Evolutionary conservation across 2,797 vertebrate species (phyloP).

Genomic region (Prunella strophiata): DNA sequence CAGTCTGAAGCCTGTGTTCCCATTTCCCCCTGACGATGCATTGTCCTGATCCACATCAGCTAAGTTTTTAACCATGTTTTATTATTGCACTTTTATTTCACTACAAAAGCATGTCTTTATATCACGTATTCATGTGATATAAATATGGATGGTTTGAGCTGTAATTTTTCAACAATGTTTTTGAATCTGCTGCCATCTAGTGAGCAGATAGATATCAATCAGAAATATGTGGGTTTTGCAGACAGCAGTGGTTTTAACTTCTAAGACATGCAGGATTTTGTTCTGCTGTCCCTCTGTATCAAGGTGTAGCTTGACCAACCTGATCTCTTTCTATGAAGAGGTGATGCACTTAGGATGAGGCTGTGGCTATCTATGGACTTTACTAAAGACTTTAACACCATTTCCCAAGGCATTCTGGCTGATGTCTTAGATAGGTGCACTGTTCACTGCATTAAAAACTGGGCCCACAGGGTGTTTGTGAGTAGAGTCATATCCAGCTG

Average conservation of each 20-base stretch:
- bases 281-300: background rate
- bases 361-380: background rate
- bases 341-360: background rate
- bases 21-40: fast-evolving
- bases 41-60: background rate
- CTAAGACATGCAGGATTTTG: background rate
- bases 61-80: background rate
- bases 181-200: slow-evolving; percentile 65
- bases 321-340: background rate
- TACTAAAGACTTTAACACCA: background rate
- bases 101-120: background rate
- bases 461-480: fast-evolving
- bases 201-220: background rate
- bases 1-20: background rate
- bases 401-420: background rate
- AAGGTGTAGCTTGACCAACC: background rate
- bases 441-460: background rate
- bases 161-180: background rate
- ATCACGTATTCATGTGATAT: background rate
- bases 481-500: background rate
- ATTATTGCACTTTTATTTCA: background rate
- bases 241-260: background rate
- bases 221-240: fast-evolving
- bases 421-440: background rate
- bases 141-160: background rate